These are phyloP conservation scores for Mesopsocus fuscifrons DNA, from an alignment of 2,888 invertebrate genomes.

Conservation along the genomic window DNA sequence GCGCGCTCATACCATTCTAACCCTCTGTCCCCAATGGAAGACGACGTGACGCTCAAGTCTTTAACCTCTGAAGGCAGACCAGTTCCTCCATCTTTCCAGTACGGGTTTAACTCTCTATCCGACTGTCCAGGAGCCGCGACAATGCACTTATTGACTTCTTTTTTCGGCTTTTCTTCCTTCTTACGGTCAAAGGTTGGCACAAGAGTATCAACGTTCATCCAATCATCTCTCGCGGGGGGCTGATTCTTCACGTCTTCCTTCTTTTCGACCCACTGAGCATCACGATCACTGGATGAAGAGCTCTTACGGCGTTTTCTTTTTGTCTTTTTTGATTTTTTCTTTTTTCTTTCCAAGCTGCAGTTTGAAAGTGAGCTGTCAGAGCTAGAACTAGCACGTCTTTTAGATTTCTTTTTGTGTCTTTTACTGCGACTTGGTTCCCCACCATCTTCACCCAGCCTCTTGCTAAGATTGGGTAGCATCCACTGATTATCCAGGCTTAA, in stretches of 20 bases:
- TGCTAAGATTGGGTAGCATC: too few relatives aligned
- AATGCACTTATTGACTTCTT: not conserved
- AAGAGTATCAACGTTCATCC: not conserved
- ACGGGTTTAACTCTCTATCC: constrained; percentile 68
- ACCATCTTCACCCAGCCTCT: too few relatives aligned
- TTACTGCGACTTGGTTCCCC: too few relatives aligned
- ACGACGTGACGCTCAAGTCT: constrained; percentile 4
- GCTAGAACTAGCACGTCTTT: too few relatives aligned
- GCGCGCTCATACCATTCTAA: constrained; percentile 33
- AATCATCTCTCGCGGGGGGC: not conserved
- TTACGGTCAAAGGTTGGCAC: not conserved
- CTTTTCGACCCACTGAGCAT: not conserved
- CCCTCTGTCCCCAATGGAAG: constrained; percentile 29
- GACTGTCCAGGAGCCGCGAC: constrained; percentile 40
- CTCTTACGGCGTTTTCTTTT: too few relatives aligned
- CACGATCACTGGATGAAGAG: not conserved
- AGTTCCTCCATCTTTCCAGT: constrained; percentile 77
- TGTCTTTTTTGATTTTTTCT: too few relatives aligned
- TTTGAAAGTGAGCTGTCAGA: too few relatives aligned
- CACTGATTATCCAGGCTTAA: too few relatives aligned
- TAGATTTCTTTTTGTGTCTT: too few relatives aligned
- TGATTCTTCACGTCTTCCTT: not conserved
- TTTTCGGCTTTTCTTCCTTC: not conserved
- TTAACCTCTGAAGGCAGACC: constrained; percentile 42
- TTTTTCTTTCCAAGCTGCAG: too few relatives aligned